phyloP scores from a whole-genome alignment of 23 tunicate species.

The Trididemnum miniatum region DNA sequence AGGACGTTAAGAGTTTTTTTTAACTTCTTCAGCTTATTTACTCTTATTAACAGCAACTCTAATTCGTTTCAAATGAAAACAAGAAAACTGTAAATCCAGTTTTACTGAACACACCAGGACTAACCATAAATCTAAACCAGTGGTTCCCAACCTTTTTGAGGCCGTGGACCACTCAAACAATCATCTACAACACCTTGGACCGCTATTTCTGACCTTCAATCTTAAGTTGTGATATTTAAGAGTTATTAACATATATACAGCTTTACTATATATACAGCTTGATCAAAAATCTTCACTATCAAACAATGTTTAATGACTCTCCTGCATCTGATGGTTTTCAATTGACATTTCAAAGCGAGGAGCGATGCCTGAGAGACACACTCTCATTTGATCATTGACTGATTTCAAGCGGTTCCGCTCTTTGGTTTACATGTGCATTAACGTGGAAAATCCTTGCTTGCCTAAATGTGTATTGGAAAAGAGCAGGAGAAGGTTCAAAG shows the following conservation, averaged over 20 bases:
- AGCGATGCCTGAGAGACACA: neutral
- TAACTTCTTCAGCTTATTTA: too few species aligned
- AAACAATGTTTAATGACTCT: neutral
- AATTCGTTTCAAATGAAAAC: too few species aligned
- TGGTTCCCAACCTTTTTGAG: too few species aligned
- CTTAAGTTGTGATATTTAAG: neutral
- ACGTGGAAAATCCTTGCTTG: neutral
- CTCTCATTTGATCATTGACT: neutral
- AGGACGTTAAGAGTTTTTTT: too few species aligned
- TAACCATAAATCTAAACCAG: too few species aligned
- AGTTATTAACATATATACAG: neutral
- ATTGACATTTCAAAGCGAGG: neutral
- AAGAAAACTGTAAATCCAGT: too few species aligned
- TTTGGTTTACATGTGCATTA: neutral
- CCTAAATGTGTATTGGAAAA: neutral
- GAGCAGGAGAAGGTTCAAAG: neutral
- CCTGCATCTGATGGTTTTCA: neutral
- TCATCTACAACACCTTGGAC: too few species aligned
- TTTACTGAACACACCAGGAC: too few species aligned
- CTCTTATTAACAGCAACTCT: too few species aligned
- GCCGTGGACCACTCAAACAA: too few species aligned
- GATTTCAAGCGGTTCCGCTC: neutral
- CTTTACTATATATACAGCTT: neutral
- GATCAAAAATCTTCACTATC: neutral
- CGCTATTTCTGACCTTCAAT: neutral